A percentile compares a stretch with the other conserved stretches of the same genome.
Evolutionary conservation across 2,888 invertebrate species (phyloP).

Genomic region (Lepidocyrtinus sp.): DNA sequence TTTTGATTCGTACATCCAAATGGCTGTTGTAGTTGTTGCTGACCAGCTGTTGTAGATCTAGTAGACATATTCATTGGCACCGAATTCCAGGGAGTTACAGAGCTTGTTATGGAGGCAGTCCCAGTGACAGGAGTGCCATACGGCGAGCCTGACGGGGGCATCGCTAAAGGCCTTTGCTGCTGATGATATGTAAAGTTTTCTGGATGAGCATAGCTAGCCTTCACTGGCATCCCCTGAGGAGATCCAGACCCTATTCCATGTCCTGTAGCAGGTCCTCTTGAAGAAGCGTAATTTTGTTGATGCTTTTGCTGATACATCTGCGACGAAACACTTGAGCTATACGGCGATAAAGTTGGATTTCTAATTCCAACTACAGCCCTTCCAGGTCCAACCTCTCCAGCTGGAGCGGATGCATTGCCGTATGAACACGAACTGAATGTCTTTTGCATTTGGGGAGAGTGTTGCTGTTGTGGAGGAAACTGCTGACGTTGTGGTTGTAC

Average conservation of each 20-base stretch:
- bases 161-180: not conserved
- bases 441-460: not conserved
- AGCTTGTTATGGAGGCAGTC: no score
- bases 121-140: no score
- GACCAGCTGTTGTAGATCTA: slow-evolving; percentile 4
- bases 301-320: no score
- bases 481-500: not conserved
- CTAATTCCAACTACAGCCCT: no score
- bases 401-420: not conserved
- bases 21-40: not conserved
- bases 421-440: not conserved
- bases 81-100: no score
- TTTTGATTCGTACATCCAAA: slow-evolving; percentile 15
- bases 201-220: not conserved
- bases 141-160: no score
- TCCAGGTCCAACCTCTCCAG: no score
- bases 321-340: no score
- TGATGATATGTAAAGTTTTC: not conserved
- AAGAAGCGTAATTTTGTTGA: not conserved
- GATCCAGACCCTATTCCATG: not conserved
- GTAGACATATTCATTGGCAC: not conserved
- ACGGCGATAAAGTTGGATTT: no score
- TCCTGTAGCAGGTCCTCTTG: not conserved
- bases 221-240: not conserved
- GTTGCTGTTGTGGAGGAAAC: not conserved